Base-by-base conservation (phyloP, 2,797 vertebrate species). In the Spinibarbus caldwelli region DNA sequence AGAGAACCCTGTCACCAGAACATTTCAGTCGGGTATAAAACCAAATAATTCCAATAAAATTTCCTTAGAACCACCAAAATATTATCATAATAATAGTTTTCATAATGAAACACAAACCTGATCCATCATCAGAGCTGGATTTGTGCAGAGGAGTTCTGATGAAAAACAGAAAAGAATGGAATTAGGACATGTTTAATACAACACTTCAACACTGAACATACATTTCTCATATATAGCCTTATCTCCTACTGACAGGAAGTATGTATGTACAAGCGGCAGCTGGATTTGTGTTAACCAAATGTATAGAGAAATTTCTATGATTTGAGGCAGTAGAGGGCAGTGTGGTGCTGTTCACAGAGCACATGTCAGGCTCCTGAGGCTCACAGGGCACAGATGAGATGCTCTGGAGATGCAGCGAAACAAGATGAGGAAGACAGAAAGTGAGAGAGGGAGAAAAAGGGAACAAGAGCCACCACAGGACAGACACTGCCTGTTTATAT, bases 111-210 rank as follows among this genome's bases (percentile, higher is more conserved):
- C 92, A 94, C 94, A 96, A 92, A 99, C 98, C 98, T 95, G 96
- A 96, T 87, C 97, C 94, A 88, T 99, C 98, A 93, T 99, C 98
- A 1, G 97, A 99, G 93, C 95, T 97, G 88, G 98, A 99, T 94
- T 99, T 99, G 93, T 97, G 97, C 91, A 99, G 94, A 29, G 97
- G 91, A 85, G 96, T 93, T 92, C 98, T 99, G 86, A 83, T 64
- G 85, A 70, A 83, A 82, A 11, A 45, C 38, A 83, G 64, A 87
- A 87, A 70, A 31, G 4, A 68, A 31, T 7, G 26, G 29, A 73
- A 45, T 21, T 15, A 43, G 68, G 52, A 67, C 49, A n/a, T n/a
- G 14, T 31, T 85, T 12, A 52, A 45, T n/a, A 80, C 12, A 67
- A 70, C 64, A 52, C 45, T 68, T 14, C 12, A 67, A 70, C 66